Base-by-base conservation (phyloP, 2,797 vertebrate genomes). In the Sparus aurata region DNA sequence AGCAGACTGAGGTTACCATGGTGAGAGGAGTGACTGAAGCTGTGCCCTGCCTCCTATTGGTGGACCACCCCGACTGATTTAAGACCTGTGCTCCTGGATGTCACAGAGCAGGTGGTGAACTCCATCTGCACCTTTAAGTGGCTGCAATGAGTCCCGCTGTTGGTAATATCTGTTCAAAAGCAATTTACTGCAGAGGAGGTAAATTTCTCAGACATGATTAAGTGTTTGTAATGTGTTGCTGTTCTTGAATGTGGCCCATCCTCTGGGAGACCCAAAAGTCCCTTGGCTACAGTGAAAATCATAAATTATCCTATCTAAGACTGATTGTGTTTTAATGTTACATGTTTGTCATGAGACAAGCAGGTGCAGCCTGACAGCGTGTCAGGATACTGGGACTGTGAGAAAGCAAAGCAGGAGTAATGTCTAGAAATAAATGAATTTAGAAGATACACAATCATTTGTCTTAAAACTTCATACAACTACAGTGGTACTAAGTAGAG, bases 81-180 rank as follows among this genome's bases (percentile, higher is more conserved):
- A 50, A 59, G 65, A 38, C 69, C 38, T 30, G 22, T 47, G 64
- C 27, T 83, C 75, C 65, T 46, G 12, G 22, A 60, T 22, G 47
- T 38, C 54, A 70, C 46, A 38, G 54, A 81, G 70, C 70, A 81
- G 80, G 75, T 79, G 75, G 50, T 30, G 50, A 45, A 25, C 63
- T 68, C 76, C 60, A 80, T 73, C 76, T 80, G 79, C 27, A 71
- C 60, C 34, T 73, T 77, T 47, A 67, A 62, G 25, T 62, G 45
- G 22, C 18, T 47, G 52, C 27, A 73, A 63, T 75, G 16, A 63
- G 54, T 17, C 49, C 55, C 16, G 27, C 41, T 52, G 15, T 50
- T 16, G 55, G 54, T n/a, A 49, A 41, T 34, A 60, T 41, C 53
- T 68, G 43, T 18, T 22, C 22, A 64, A 53, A 72, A 58, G 25